Evolutionary conservation across 2,113 vertebrate genomes (phyloP).

Genomic region (Hyperopisus bebe): DNA sequence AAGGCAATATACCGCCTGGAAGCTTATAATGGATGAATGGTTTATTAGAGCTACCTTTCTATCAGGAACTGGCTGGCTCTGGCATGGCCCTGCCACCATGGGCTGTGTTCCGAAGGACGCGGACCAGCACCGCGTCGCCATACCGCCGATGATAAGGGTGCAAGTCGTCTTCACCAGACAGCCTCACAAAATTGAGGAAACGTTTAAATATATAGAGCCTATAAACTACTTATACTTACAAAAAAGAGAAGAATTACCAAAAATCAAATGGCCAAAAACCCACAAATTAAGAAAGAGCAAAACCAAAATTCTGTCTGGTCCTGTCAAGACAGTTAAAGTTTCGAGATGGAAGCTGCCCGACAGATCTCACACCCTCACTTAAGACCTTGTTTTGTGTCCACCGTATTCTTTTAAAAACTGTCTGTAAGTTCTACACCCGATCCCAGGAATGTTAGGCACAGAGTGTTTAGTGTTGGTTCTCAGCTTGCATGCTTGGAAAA

Average conservation of each 20-base stretch:
- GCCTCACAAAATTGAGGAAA: constrained; percentile 93
- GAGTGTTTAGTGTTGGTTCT: constrained; percentile 80
- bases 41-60: constrained; percentile 41
- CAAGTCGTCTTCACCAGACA: constrained; percentile 71
- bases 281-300: neutral
- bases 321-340: constrained; percentile 43
- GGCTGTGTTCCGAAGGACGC: neutral
- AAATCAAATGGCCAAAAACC: constrained; percentile 1
- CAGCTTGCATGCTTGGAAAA: constrained; percentile 82
- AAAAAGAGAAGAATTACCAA: constrained; percentile 28
- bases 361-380: constrained; percentile 64
- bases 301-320: constrained; percentile 47
- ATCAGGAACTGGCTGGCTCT: neutral
- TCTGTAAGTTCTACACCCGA: constrained; percentile 73
- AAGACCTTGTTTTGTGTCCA: constrained; percentile 44
- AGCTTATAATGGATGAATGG: constrained; percentile 49
- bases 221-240: constrained; percentile 66
- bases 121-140: neutral
- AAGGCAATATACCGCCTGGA: constrained; percentile 46
- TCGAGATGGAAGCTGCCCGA: constrained; percentile 59
- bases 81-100: neutral
- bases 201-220: constrained; percentile 77
- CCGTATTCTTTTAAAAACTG: constrained; percentile 47
- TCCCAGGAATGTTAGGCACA: constrained; percentile 80
- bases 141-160: constrained; percentile 39